phyloP scores from a whole-genome alignment of 2,113 vertebrate genomes.

The Hassar affinis region DNA sequence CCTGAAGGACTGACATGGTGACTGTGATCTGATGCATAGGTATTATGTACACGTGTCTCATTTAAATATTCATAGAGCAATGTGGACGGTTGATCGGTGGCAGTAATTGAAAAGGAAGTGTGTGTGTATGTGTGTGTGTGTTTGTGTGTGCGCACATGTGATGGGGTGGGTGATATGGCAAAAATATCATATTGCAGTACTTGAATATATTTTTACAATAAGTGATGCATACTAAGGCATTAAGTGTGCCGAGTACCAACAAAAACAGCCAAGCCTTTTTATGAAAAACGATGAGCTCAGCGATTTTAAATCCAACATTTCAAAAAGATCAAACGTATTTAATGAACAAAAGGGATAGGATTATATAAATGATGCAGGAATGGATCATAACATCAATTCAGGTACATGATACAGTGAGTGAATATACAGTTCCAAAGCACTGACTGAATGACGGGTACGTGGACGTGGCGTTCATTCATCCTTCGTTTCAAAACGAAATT shows the following conservation, averaged over 20 bases:
- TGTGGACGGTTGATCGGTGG: constrained; percentile 26
- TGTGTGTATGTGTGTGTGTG: neutral
- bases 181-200: neutral
- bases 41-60: constrained; percentile 25
- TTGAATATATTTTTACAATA: neutral
- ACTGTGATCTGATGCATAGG: constrained; percentile 15
- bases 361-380: neutral
- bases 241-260: neutral
- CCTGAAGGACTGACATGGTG: constrained; percentile 20
- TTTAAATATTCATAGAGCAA: constrained; percentile 23
- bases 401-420: neutral
- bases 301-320: neutral
- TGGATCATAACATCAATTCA: neutral
- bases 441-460: neutral
- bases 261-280: neutral
- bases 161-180: neutral
- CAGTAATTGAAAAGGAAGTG: neutral
- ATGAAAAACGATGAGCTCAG: neutral
- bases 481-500: neutral
- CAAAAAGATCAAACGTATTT: neutral
- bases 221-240: neutral
- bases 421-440: neutral
- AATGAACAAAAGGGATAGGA: neutral
- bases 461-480: neutral
- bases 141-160: neutral